Conservation (phyloP, 2,113 vertebrate genomes). For the Setophaga kirtlandii region DNA sequence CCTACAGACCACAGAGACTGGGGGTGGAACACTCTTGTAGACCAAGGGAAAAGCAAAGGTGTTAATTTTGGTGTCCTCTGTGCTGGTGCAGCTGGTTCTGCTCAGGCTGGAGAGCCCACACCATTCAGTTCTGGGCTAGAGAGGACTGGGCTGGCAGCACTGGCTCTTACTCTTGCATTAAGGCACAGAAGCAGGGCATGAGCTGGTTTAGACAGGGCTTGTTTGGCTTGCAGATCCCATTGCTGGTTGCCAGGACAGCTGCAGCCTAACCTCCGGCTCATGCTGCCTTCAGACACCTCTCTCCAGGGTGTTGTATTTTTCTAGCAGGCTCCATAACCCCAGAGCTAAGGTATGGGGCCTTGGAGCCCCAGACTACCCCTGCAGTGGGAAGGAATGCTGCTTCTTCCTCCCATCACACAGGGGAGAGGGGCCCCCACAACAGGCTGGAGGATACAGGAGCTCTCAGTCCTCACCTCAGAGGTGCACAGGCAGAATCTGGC, state of each 20-base stretch:
- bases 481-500: neutral
- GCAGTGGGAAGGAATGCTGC: neutral
- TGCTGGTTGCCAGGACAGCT: neutral
- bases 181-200: neutral
- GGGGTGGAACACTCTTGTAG: neutral
- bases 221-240: neutral
- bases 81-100: neutral
- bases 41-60: neutral
- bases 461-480: neutral
- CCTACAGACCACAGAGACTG: neutral
- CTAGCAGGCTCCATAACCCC: neutral
- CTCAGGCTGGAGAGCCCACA: neutral
- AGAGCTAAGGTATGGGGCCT: neutral
- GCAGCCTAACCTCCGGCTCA: neutral
- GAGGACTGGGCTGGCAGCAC: neutral
- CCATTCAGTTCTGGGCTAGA: neutral
- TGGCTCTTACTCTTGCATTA: neutral
- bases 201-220: neutral
- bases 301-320: neutral
- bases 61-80: neutral
- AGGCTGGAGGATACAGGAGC: neutral
- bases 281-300: neutral
- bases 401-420: neutral
- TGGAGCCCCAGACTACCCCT: neutral
- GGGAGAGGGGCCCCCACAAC: neutral